phyloP scores from a whole-genome alignment of 1,140 invertebrate species.

The Ylistrum balloti region DNA sequence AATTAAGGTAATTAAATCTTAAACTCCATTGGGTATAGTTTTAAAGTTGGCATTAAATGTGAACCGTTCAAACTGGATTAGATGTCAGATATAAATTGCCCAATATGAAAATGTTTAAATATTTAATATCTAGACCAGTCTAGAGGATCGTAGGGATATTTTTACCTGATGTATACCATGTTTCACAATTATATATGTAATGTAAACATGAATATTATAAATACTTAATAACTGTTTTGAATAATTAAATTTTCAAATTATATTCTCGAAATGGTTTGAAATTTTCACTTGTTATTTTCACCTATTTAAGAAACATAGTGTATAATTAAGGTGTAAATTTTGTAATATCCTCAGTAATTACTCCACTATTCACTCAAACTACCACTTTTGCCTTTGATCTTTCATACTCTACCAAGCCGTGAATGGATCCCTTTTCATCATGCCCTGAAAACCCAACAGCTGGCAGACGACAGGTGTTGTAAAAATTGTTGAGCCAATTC shows the following conservation, averaged over 20 bases:
- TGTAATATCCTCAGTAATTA: not conserved
- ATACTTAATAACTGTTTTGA: not conserved
- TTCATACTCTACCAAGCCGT: not conserved
- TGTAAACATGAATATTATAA: too few relatives aligned
- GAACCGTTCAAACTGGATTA: too few relatives aligned
- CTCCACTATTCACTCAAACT: conserved; percentile 7
- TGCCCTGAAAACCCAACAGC: conserved; percentile 44
- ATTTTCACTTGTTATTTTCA: not conserved
- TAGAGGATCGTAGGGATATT: not conserved
- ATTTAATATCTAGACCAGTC: not conserved
- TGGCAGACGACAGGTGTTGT: conserved; percentile 61
- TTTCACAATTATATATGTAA: not conserved
- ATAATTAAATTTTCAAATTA: not conserved
- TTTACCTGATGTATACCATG: not conserved
- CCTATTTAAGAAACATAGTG: not conserved
- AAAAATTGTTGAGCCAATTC: conserved; percentile 50
- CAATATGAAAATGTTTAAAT: not conserved
- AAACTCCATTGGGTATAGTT: too few relatives aligned
- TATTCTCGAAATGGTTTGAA: not conserved
- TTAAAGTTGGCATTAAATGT: too few relatives aligned
- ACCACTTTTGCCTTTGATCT: not conserved
- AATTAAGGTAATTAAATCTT: too few relatives aligned
- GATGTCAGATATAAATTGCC: too few relatives aligned
- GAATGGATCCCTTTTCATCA: conserved; percentile 27
- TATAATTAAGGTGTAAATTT: conserved; percentile 35